Percentiles rank a stretch among this genome's conserved stretches.
Conservation (phyloP, 2,113 vertebrate genomes). For the Percina caprodes region DNA sequence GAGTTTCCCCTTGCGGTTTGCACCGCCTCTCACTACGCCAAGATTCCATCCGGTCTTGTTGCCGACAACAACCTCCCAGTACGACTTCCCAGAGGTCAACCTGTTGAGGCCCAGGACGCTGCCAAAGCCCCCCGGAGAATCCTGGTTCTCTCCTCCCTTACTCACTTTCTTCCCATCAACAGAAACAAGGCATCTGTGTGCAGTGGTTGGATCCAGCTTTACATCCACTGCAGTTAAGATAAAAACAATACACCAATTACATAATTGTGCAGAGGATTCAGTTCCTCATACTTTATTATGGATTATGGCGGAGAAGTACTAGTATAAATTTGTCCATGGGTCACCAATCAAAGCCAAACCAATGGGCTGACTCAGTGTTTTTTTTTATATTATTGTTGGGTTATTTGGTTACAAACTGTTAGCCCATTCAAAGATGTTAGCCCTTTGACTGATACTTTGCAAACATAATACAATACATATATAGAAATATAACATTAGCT, state of each 20-base stretch:
- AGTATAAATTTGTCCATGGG: too few relatives aligned
- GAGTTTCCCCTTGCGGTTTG: constrained; percentile 69
- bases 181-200: constrained; percentile 66
- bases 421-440: not conserved
- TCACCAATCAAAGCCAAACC: too few relatives aligned
- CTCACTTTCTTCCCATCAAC: constrained; percentile 61
- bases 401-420: not conserved
- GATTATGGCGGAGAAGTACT: too few relatives aligned
- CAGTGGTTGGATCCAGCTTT: constrained; percentile 70
- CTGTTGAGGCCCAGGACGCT: constrained; percentile 67
- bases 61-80: constrained; percentile 81
- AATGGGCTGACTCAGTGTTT: not conserved
- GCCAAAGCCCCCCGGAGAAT: constrained; percentile 34
- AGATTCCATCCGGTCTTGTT: constrained; percentile 77
- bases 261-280: too few relatives aligned
- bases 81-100: constrained; percentile 60
- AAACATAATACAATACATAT: not conserved
- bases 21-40: constrained; percentile 61
- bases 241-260: too few relatives aligned
- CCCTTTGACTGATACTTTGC: not conserved
- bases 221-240: constrained; percentile 65
- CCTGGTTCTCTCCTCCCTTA: constrained; percentile 31
- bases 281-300: too few relatives aligned
- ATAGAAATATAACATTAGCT: too few relatives aligned
- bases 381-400: not conserved